phyloP scores from a whole-genome alignment of 2,113 vertebrate species.

The Serilophus lunatus region DNA sequence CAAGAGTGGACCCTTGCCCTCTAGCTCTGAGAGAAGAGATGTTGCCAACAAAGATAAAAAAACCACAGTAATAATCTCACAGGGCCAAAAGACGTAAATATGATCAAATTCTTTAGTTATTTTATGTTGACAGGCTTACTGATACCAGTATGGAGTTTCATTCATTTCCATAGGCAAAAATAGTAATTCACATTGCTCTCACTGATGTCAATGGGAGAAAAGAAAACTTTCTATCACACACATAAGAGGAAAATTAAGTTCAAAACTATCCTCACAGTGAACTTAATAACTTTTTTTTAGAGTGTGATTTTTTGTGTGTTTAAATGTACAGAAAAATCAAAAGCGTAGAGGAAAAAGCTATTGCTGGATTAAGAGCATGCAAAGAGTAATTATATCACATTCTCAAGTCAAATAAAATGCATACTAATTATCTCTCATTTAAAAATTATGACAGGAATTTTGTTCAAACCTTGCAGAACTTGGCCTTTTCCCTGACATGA shows the following conservation, averaged over 20 bases:
- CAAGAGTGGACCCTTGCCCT: constrained; percentile 6
- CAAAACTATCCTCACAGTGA: background rate
- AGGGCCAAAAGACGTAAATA: background rate
- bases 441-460: background rate
- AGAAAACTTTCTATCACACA: background rate
- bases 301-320: background rate
- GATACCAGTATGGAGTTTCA: background rate
- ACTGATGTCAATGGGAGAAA: background rate
- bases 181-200: background rate
- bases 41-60: background rate
- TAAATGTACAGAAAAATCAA: background rate
- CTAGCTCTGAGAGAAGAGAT: background rate
- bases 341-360: background rate
- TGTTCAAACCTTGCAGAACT: background rate
- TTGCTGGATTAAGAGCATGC: background rate
- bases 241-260: background rate
- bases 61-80: background rate
- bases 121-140: background rate
- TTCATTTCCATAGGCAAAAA: background rate
- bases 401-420: background rate
- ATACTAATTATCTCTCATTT: background rate
- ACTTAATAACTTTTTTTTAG: background rate
- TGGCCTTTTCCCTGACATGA: background rate
- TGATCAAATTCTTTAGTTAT: background rate
- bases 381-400: background rate